phyloP scores from a whole-genome alignment of 2,113 vertebrate genomes.

The Apodemus speciosus region DNA sequence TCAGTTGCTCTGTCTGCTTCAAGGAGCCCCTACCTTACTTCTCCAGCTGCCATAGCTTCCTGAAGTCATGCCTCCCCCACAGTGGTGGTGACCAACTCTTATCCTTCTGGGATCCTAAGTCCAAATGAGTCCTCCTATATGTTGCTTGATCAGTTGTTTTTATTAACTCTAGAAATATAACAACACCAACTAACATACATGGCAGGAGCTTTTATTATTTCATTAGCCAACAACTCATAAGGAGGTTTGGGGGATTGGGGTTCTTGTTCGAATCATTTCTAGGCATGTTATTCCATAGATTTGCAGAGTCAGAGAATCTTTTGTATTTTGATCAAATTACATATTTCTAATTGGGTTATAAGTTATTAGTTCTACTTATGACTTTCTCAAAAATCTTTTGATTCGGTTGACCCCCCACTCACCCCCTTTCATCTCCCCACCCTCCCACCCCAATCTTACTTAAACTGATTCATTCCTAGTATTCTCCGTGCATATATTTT shows the following conservation, averaged over 20 bases:
- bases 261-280: neutral
- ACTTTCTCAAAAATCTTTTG: neutral
- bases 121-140: neutral
- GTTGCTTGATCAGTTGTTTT: neutral
- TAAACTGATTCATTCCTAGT: neutral
- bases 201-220: neutral
- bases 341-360: neutral
- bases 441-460: neutral
- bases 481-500: neutral
- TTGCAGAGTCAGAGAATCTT: neutral
- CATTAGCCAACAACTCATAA: neutral
- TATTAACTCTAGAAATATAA: neutral
- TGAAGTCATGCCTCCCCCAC: neutral
- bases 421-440: too few species aligned
- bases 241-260: neutral
- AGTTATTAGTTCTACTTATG: neutral
- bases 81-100: neutral
- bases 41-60: neutral
- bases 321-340: neutral
- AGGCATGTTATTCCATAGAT: neutral
- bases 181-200: neutral
- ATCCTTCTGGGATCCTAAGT: neutral
- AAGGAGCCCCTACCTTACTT: neutral
- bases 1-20: neutral
- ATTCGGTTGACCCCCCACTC: neutral